Evolutionary conservation across 2,113 vertebrate species (phyloP).

Genomic region (Macaca fascicularis): T2T-MFA8v1.1 NC_088379.1:128612501-128613000

Average conservation of each 20-base stretch:
- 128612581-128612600: not conserved
- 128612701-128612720: not conserved
- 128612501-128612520: not conserved
- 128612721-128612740: not conserved
- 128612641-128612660: not conserved
- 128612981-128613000: too few species aligned
- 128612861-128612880: not conserved
- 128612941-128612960: too few species aligned
- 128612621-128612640: not conserved
- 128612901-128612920: fast-evolving
- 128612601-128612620: not conserved
- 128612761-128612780: not conserved
- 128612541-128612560: not conserved
- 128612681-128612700: not conserved
- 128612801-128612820: not conserved
- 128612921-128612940: too few species aligned
- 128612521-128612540: not conserved
- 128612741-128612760: not conserved
- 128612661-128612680: not conserved
- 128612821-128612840: not conserved
- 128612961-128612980: too few species aligned
- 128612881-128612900: not conserved
- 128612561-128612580: not conserved
- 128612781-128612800: not conserved
- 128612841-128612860: not conserved